A percentile compares a stretch with the other conserved stretches of the same genome.
phyloP scores from a whole-genome alignment of 2,113 vertebrate species.

The Australoheros scitulus region DNA sequence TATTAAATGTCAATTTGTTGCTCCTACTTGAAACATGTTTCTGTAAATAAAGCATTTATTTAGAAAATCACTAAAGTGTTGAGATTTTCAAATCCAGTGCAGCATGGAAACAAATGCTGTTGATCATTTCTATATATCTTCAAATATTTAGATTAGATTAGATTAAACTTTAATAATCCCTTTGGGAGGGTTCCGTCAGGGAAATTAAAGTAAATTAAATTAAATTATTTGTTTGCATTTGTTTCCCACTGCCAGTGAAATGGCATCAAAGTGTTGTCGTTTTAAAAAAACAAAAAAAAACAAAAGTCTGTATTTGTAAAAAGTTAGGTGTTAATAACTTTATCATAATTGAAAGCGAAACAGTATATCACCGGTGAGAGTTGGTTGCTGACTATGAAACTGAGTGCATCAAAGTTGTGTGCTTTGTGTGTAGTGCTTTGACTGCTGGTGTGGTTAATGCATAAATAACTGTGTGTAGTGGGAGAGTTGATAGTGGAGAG shows the following conservation, averaged over 20 bases:
- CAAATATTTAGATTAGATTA: no score
- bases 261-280: neutral
- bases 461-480: neutral
- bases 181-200: no score
- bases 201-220: no score
- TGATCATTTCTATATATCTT: neutral
- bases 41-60: neutral
- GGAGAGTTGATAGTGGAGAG: constrained; percentile 1
- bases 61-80: neutral
- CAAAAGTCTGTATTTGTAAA: neutral
- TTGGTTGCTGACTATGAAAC: neutral
- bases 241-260: neutral
- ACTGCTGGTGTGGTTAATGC: neutral
- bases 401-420: neutral
- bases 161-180: no score
- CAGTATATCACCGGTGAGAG: neutral
- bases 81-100: neutral
- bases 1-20: neutral
- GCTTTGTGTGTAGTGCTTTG: neutral
- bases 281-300: neutral
- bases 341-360: neutral
- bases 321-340: neutral
- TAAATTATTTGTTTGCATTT: neutral
- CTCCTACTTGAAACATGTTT: neutral
- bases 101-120: neutral